Evolutionary conservation across 2,888 invertebrate genomes (phyloP), one percentile per base, ranked within the genome.

Genomic region (Marronus borbonicus): DNA sequence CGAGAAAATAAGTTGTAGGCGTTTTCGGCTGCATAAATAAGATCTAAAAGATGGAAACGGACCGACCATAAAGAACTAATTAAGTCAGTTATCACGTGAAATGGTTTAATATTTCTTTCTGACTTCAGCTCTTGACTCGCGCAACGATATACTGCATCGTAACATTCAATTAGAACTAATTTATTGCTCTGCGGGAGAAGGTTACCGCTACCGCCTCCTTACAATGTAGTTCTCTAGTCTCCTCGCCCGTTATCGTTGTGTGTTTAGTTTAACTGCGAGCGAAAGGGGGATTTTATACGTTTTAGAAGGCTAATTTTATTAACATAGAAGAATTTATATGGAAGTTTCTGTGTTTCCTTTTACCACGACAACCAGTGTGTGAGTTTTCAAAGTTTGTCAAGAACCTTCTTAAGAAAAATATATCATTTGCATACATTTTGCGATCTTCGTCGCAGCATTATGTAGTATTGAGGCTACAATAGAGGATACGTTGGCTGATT

Each of bases 1-100:
- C 52, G 70, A 70, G 76, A 70, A 79, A 79, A 79, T 79, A 79
- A 79, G 76, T 78, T 74, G 72, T 75, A 79, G 81, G 80, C 81
- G 80, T 76, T 69, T 66, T 78, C 77, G 58, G 78, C 79, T 75
- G 79, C 79, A 82, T 82, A 82, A 82, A 82, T 81, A 81, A 81
- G 78, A 80, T 79, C 72, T 79, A 78, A 70, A 80, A 80, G 78
- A 80, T 76, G 80, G 77, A 76, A 78, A 78, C 80, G 74, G 76
- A 62, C 77, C 76, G 76, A 78, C 80, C 79, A 79, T 81, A 81
- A 80, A 81, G 82, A 81, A 82, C 81, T 82, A 82, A 82, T 82
- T 82, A 81, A 81, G 81, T 81, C 80, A 78, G 81, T 81, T 81
- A 81, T 81, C 80, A 80, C 78, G 80, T 79, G 80, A 79, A 81